Conservation (phyloP, 2,888 invertebrate species). For the Cheilosia pagana region DNA sequence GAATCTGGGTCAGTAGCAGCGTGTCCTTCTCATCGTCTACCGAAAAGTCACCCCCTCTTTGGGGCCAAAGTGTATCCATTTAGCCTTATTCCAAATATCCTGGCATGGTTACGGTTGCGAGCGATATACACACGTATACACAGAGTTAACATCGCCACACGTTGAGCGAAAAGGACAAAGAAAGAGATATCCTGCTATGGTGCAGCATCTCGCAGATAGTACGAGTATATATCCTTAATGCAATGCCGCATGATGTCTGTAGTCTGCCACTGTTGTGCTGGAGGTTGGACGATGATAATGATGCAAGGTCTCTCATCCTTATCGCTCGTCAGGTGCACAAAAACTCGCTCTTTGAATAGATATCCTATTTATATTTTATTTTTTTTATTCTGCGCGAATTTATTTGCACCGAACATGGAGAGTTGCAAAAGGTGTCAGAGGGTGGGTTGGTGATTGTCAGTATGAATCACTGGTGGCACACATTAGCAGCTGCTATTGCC, state of each 20-base stretch:
- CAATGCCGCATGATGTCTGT: slow-evolving; percentile 41
- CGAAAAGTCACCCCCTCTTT: slow-evolving; percentile 19
- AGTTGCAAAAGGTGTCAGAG: slow-evolving; percentile 14
- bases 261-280: slow-evolving; percentile 2
- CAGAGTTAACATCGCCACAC: slow-evolving; percentile 4
- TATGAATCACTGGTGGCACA: slow-evolving; percentile 51
- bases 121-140: slow-evolving; percentile 5
- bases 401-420: slow-evolving; percentile 45
- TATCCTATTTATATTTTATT: slow-evolving; percentile 8
- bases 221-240: slow-evolving; percentile 15
- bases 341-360: slow-evolving; percentile 42
- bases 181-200: slow-evolving; percentile 25
- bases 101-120: slow-evolving; percentile 41
- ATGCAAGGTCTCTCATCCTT: slow-evolving; percentile 65
- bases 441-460: slow-evolving; percentile 47
- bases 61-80: slow-evolving; percentile 46
- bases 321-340: slow-evolving; percentile 29
- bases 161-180: not conserved
- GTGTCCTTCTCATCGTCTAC: slow-evolving; percentile 42
- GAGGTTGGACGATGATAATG: slow-evolving; percentile 64
- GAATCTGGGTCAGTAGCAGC: slow-evolving; percentile 63
- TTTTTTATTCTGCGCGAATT: slow-evolving; percentile 18
- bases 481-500: slow-evolving; percentile 43
- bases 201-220: slow-evolving; percentile 4
- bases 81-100: slow-evolving; percentile 58